A percentile compares a stretch with the other conserved stretches of the same genome.
Evolutionary conservation across 2,113 vertebrate species (phyloP).

Genomic region (Pterophyllum scalare): DNA sequence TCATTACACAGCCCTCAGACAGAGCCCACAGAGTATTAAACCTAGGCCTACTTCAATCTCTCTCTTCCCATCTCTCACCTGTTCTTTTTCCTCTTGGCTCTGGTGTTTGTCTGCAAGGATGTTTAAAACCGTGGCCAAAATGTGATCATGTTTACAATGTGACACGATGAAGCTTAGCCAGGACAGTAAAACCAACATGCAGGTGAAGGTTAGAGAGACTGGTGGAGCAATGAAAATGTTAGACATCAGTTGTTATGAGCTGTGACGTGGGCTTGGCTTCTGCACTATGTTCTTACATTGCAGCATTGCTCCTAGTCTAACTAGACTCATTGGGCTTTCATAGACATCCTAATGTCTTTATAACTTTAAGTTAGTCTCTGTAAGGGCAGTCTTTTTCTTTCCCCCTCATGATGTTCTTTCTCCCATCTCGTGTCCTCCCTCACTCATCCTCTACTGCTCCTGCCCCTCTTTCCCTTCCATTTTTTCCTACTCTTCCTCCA

Average conservation of each 20-base stretch:
- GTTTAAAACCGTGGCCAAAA: slow-evolving; percentile 55
- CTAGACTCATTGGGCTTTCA: slow-evolving; percentile 87
- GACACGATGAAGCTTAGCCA: slow-evolving; percentile 48
- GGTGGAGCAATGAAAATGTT: slow-evolving; percentile 59
- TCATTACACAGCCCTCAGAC: slow-evolving; percentile 68
- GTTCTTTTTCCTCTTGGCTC: slow-evolving; percentile 47
- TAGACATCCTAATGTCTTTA: slow-evolving; percentile 90
- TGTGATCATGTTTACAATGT: slow-evolving; percentile 65
- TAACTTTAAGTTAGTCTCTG: slow-evolving; percentile 63
- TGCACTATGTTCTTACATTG: slow-evolving; percentile 31
- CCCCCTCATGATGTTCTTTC: slow-evolving; percentile 35
- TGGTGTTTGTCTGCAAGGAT: slow-evolving; percentile 55
- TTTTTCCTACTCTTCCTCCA: slow-evolving; percentile 50
- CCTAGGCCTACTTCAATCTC: slow-evolving; percentile 62
- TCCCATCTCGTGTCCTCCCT: slow-evolving; percentile 18
- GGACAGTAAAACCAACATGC: slow-evolving; percentile 62
- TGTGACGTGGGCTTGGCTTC: slow-evolving; percentile 87
- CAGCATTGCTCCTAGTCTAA: slow-evolving; percentile 39
- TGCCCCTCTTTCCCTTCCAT: slow-evolving; percentile 6
- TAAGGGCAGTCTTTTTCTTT: slow-evolving; percentile 81
- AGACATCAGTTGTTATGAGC: slow-evolving; percentile 83
- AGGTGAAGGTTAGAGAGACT: slow-evolving; percentile 65
- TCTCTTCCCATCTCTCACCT: slow-evolving; percentile 43
- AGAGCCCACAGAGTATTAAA: slow-evolving; percentile 65
- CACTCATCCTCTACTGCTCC: slow-evolving; percentile 8